Conservation (phyloP, 2,888 invertebrate genomes). For the Lasioglossum malachurum region DNA sequence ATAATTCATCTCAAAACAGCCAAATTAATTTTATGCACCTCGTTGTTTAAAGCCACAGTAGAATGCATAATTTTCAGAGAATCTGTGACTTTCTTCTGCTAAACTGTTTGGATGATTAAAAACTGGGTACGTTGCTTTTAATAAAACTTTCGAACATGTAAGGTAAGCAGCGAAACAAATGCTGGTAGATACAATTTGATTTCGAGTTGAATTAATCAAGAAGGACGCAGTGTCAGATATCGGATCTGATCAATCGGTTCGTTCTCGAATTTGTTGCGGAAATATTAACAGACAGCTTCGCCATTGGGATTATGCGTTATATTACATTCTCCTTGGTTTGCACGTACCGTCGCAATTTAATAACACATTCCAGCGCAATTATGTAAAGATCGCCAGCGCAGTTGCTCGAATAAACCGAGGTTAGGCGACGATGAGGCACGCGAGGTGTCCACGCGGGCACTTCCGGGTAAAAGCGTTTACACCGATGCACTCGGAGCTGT, state of each 20-base stretch:
- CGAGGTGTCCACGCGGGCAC: background rate
- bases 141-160: no score
- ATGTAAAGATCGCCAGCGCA: background rate
- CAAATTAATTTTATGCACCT: no score
- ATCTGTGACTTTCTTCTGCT: no score
- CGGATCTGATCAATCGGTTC: background rate
- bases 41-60: no score
- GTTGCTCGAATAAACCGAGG: conserved; percentile 7
- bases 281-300: background rate
- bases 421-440: background rate
- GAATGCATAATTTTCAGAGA: no score
- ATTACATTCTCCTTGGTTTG: conserved; percentile 11
- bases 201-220: background rate
- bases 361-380: conserved; percentile 6
- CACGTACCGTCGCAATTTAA: conserved; percentile 1
- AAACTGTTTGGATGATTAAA: no score
- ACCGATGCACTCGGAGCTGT: no score
- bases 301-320: background rate
- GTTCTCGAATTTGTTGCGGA: background rate
- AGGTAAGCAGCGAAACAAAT: no score
- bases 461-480: background rate
- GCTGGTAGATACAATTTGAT: no score
- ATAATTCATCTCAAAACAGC: no score
- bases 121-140: no score
- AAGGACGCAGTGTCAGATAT: background rate